Base-by-base conservation (phyloP, 2,888 invertebrate species). In the Harpalus rufipes region DNA sequence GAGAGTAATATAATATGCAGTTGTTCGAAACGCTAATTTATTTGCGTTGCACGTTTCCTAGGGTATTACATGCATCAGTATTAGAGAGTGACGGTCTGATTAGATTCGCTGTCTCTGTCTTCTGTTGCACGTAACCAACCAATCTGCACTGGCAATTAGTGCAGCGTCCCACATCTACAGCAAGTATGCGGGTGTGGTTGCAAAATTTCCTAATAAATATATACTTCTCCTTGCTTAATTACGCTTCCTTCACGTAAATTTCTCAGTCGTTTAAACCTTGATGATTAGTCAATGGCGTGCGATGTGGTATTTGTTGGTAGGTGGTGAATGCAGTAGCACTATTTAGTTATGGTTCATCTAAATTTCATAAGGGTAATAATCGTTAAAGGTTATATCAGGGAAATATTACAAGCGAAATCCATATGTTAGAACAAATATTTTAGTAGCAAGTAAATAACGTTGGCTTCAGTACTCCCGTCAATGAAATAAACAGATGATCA, bases 131-230 rank as follows among this genome's bases (percentile, higher is more conserved):
- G 58, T 78, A 51, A 76, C 51, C 58, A 78, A 58, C 78, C 39
- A 79, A 79, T 79, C 79, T 59, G 61, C 39, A 32, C 59, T 51
- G 61, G 59, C 61, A 79, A 79, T 79, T 79, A 79, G 59, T 79
- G 79, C 79, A 79, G 39, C 79, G 44, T 12, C 7, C 72, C 18
- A 74, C 44, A 68, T 74, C 44, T 74, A 41, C 68, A 7, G 32
- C 39, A 63, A 63, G 68, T 7, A 74, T 74, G 44, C 72, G 72
- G 72, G 72, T 18, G 68, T 39, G 72, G 44, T 74, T 18, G 41
- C 44, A 74, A 74, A 74, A 44, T 18, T 68, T 56, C 56, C 56
- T 78, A 78, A 78, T 78, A 78, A 78, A 78, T 78, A 56, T 32
- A 51, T 21, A 16, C 51, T 25, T 78, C 58, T 76, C 41, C 74